Conservation (phyloP, 1,140 invertebrate species). For the Anoplolepis gracilipes region DNA sequence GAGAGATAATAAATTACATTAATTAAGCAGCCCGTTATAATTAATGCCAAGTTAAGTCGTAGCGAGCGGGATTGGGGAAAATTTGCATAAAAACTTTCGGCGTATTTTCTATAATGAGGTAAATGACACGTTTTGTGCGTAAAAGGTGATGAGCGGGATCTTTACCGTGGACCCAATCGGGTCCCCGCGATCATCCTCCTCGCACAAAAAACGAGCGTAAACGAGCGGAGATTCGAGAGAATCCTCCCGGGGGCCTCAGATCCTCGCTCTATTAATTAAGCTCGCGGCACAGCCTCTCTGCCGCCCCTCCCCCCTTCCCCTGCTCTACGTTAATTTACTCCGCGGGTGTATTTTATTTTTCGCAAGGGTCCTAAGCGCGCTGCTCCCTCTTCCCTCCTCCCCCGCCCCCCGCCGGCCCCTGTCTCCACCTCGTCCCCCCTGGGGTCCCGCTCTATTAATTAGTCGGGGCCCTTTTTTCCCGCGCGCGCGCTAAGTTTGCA, state of each 20-base stretch:
- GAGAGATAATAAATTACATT: conserved; percentile 24
- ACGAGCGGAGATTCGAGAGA: conserved; percentile 62
- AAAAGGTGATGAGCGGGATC: conserved; percentile 67
- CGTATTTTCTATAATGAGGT: conserved; percentile 37
- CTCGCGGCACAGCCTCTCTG: conserved; percentile 63
- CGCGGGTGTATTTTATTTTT: conserved; percentile 76
- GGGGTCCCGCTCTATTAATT: conserved; percentile 76
- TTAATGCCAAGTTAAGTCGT: conserved; percentile 20
- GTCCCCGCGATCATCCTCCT: conserved; percentile 57
- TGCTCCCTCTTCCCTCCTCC: conserved; percentile 21
- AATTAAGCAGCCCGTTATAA: conserved; percentile 59
- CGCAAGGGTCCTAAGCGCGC: conserved; percentile 67
- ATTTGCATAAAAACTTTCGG: conserved; percentile 38
- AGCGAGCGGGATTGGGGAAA: conserved; percentile 16
- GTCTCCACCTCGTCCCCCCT: conserved; percentile 22
- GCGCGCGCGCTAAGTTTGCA: conserved; percentile 59
- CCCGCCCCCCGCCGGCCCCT: neutral
- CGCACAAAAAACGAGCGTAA: conserved; percentile 72
- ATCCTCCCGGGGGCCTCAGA: neutral
- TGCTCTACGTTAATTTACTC: conserved; percentile 77
- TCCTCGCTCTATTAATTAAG: conserved; percentile 73
- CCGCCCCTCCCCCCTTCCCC: conserved; percentile 5
- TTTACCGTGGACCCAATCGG: conserved; percentile 16
- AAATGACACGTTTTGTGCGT: conserved; percentile 57
- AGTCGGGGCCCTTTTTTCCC: conserved; percentile 73